Evolutionary conservation across 2,113 vertebrate genomes (phyloP), one percentile per base, ranked within the genome.

Genomic region (Calonectris borealis): DNA sequence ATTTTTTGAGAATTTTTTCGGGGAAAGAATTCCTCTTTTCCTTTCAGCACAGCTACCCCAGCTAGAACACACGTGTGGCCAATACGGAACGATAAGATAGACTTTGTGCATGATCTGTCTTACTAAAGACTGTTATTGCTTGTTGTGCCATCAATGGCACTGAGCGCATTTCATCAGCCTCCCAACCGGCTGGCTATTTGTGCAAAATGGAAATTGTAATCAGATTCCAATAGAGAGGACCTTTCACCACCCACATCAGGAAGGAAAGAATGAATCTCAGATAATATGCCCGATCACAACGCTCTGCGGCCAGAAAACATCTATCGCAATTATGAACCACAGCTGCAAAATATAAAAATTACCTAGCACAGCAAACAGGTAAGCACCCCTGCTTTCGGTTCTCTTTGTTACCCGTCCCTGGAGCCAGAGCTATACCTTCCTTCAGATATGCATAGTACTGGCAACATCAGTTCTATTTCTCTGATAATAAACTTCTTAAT

Each of bases 71-170:
- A 20, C 5, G 3, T 1, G 40, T 2, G 31, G n/a, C n/a, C 48
- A 24, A 7, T 1, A 7, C 0, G 15, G 66, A 46, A 19, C 0
- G 12, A 10, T 6, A 62, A 29, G 2, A 21, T 7, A 27, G 65
- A 10, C 40, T 14, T 12, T 7, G n/a, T 1, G 27, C 38, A 8
- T 3, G 15, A 44, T 54, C 46, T 13, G 36, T 20, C 70, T 34
- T 25, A 27, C 54, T n/a, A 20, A 16, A 46, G 65, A 14, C 25
- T 3, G 24, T 40, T 14, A 42, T 2, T 36, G 80, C 73, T 49
- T 2, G 15, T 32, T 8, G 65, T 27, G 81, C 40, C 81, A 32
- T 5, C 42, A 3, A 0, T 1, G 22, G 81, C 7, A 20, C 49
- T 10, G 25, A 7, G 64, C 9, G 6, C 40, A 3, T n/a, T 42